A percentile compares a stretch with the other conserved stretches of the same genome.
These are phyloP conservation scores for Odontothrips loti DNA, from an alignment of 2,888 invertebrate genomes.

Conservation along the genomic window DNA sequence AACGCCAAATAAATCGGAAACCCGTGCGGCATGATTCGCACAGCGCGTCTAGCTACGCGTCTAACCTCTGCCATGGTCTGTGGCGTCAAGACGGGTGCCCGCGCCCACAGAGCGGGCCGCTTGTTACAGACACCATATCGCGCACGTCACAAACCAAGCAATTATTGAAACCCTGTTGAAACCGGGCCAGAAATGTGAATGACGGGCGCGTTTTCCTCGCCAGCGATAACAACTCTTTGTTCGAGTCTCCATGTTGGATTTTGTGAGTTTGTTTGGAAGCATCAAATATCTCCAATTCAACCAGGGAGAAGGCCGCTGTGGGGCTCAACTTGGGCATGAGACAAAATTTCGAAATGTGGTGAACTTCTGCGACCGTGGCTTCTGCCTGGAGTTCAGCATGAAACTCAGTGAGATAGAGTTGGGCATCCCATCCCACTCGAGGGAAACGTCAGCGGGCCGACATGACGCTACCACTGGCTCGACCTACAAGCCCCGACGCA, in stretches of 20 bases:
- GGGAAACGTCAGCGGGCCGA: conserved; percentile 38
- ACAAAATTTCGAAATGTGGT: too few relatives aligned
- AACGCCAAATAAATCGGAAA: not conserved
- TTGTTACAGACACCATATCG: not conserved
- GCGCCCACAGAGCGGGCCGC: not conserved
- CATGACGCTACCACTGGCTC: conserved; percentile 39
- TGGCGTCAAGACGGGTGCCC: not conserved
- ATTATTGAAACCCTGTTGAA: not conserved
- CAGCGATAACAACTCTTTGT: conserved; percentile 34
- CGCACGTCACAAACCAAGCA: not conserved
- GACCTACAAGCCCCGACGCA: conserved; percentile 15
- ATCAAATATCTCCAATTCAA: not conserved
- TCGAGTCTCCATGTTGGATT: conserved; percentile 38
- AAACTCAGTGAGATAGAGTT: too few relatives aligned
- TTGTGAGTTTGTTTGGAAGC: conserved; percentile 25
- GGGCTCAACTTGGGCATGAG: too few relatives aligned
- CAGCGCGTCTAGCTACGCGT: not conserved
- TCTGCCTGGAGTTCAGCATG: too few relatives aligned
- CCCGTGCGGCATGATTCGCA: not conserved
- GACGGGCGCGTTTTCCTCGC: not conserved
- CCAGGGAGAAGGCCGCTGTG: not conserved
- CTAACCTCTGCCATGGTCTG: not conserved
- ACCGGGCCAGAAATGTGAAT: not conserved
- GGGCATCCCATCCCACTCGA: conserved; percentile 32
- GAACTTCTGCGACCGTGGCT: too few relatives aligned